Evolutionary conservation across 2,113 vertebrate genomes (phyloP), one percentile per base, ranked within the genome.

Genomic region (Atractosteus spatula): DNA sequence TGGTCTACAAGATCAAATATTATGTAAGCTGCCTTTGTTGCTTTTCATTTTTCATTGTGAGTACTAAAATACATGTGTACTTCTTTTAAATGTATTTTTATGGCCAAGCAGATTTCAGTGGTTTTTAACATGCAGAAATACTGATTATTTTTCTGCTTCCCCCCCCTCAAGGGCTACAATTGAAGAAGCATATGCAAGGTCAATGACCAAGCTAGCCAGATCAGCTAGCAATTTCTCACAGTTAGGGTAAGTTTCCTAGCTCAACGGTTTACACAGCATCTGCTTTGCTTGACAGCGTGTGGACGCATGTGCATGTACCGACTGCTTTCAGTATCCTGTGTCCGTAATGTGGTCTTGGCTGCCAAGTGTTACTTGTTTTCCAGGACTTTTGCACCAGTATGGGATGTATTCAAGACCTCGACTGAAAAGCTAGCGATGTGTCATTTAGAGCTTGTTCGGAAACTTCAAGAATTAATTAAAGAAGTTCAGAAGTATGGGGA

Each of bases 401-500:
- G 97, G 97, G 97, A 99, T 68, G 92, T 98, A 70, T 98, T 98
- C 82, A 98, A 94, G 90, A 92, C 86, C 42, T 99, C 97, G 47
- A 97, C 97, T 17, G 97, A 99, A 84, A 98, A 98, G 83, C 86
- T 98, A 83, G 95, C 96, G 79, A 85, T 84, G 68, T 98, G 96
- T 88, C 97, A 99, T 84, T 90, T 98, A 89, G 97, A 99, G 76
- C 94, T 98, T 42, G 94, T 97, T 79, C 91, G 93, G 78, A 96
- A 97, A 80, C 90, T 99, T 64, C 97, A 98, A 77, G 97, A 99
- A 13, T 91, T 99, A 76, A 98, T 98, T 83, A 99, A 97, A 79
- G 97, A 99, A 82, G 96, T 97, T 73, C 97, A 99, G 77, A 98
- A 97, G 72, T 99, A 99, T 71, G 94, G 96, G 76, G 97, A 99